Evolutionary conservation across 2,888 invertebrate species (phyloP), one percentile per base, ranked within the genome.

Genomic region (Panopea generosa): DNA sequence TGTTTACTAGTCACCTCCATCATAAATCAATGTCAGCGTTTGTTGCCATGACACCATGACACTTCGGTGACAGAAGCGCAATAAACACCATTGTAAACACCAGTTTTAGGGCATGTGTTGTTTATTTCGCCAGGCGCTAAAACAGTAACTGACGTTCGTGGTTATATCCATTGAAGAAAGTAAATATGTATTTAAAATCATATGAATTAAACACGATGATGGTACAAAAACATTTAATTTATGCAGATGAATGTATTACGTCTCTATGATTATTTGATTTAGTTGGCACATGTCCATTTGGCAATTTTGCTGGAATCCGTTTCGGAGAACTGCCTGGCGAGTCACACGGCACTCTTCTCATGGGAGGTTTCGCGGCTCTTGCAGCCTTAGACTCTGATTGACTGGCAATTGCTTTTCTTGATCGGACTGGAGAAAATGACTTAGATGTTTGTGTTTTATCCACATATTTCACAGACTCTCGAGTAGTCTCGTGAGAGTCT

Each of bases 201-300:
- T n/a, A n/a, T n/a, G n/a, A n/a, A n/a, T n/a, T n/a, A n/a, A n/a
- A n/a, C n/a, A n/a, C n/a, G n/a, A n/a, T n/a, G n/a, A n/a, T n/a
- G n/a, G n/a, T n/a, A n/a, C n/a, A n/a, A n/a, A n/a, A n/a, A n/a
- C n/a, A n/a, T n/a, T n/a, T n/a, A 26, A 24, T 49, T 78, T 43
- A 78, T 9, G 74, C 74, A n/a, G 67, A 67, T 9, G 78, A 62
- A 26, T 78, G 74, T 26, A 78, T 71, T 33, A 43, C 63, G 43
- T 77, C 73, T 56, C 69, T 59, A 6, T 53, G 52, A n/a, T 47
- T 47, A 16, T 38, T 63, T 14, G 63, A 11, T 40, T 63, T 65
- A 6, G 65, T 18, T 20, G 76, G n/a, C 20, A 72, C 65, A 53
- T 80, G 80, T 14, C 71, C 79, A 20, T 71, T 71, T 16, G 49